Evolutionary conservation across 1,140 invertebrate species (phyloP).

Genomic region (Trissolcus basalis): DNA sequence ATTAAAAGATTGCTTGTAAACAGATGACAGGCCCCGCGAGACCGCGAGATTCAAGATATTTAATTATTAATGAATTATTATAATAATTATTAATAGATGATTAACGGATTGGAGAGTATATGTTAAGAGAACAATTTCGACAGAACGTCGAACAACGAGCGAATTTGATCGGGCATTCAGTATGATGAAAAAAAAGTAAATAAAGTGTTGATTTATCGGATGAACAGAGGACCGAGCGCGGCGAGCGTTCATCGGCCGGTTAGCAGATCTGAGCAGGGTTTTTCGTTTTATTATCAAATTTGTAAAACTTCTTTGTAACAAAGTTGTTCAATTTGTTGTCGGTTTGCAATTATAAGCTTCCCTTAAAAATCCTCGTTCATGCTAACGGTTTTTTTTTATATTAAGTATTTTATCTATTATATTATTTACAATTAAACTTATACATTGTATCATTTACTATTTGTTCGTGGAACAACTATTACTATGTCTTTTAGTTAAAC

Average conservation of each 20-base stretch:
- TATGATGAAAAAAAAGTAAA: neutral
- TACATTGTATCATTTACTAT: too few relatives aligned
- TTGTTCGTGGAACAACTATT: too few relatives aligned
- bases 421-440: too few relatives aligned
- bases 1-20: neutral
- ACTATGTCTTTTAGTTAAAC: too few relatives aligned
- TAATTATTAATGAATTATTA: slow-evolving; percentile 56
- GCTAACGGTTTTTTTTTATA: neutral
- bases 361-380: neutral
- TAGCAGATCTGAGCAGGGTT: too few relatives aligned
- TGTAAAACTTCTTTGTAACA: too few relatives aligned
- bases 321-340: too few relatives aligned
- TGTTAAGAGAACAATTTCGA: slow-evolving; percentile 26
- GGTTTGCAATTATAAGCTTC: neutral
- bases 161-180: slow-evolving; percentile 32
- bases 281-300: too few relatives aligned
- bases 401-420: too few relatives aligned
- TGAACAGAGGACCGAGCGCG: slow-evolving; percentile 5
- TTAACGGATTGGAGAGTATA: slow-evolving; percentile 60
- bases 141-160: neutral
- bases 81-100: slow-evolving; percentile 51
- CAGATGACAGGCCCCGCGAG: slow-evolving; percentile 4
- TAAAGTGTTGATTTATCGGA: neutral
- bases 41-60: slow-evolving; percentile 28
- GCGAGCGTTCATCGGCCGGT: slow-evolving; percentile 2